Base-by-base conservation (phyloP, 2,888 invertebrate species). In the Dione juno region DNA sequence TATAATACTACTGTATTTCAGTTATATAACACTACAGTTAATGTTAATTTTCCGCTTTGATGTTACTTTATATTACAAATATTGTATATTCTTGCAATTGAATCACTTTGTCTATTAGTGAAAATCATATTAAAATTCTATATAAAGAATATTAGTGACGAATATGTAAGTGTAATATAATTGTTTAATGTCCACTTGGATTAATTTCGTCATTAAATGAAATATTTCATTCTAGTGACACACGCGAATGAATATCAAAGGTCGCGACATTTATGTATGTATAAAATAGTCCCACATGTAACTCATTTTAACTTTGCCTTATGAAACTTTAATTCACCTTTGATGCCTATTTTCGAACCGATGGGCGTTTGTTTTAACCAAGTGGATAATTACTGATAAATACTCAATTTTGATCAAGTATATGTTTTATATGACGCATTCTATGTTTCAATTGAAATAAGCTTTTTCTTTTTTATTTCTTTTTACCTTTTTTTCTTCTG, bases 241-340 rank as follows among this genome's bases (percentile, higher is more conserved):
- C 28, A 61, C 61, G 52, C 7, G 14, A 58, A 16, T 67, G 61
- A 61, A 67, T 67, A 59, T 61, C 59, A 43, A 41, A 40, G 67
- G 19, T 35, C 19, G 52, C 63, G 53, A 63, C 63, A 45, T 68
- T 68, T 68, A 68, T 45, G 35, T 67, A 35, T 59, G 28, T 67
- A 35, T 52, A 67, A 50, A 59, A 41, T 63, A 53, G 3, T 41
- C 40, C 14, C 37, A 53, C 54, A 37, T 68, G 14, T 43, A 53
- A 53, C 53, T 35, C 41, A 63, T 53, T 68, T 54, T 45, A 63
- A 68, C 53, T 45, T 68, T 68, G n/a, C 9, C 14, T 14, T 63
- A 43, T 52, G 14, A 35, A 48, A 59, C 61, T 45, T 61, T 61
- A 61, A 61, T 61, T 61, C 28, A 45, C n/a, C 61, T 61, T 61